Evolutionary conservation across 1,140 invertebrate genomes (phyloP).

Genomic region (Drosophila setifemur): DNA sequence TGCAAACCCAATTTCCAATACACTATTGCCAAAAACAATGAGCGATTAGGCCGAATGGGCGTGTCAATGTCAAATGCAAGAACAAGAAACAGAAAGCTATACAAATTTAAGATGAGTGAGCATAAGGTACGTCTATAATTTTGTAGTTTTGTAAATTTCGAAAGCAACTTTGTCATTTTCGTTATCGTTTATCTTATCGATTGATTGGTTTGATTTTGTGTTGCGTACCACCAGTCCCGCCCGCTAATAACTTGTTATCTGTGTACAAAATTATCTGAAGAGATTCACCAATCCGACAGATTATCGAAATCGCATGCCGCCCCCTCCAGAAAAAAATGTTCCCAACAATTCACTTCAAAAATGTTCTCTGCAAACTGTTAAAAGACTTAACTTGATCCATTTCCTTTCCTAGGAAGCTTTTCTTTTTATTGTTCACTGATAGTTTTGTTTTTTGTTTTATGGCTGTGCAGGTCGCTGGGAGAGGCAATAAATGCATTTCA

Average conservation of each 20-base stretch:
- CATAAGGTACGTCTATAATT: constrained; percentile 80
- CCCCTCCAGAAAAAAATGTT: background rate
- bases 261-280: constrained; percentile 8
- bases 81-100: constrained; percentile 73
- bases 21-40: constrained; percentile 25
- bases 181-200: constrained; percentile 53
- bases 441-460: background rate
- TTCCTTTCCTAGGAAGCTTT: background rate
- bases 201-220: constrained; percentile 41
- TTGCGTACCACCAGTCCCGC: constrained; percentile 8
- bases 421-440: background rate
- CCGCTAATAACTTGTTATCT: constrained; percentile 27
- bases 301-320: constrained; percentile 27
- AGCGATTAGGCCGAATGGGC: constrained; percentile 47
- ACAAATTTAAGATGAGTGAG: constrained; percentile 80
- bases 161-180: constrained; percentile 42
- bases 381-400: background rate
- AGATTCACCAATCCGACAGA: constrained; percentile 20
- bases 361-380: constrained; percentile 3
- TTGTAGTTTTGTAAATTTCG: constrained; percentile 51
- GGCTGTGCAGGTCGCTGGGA: background rate
- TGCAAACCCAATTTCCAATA: constrained; percentile 33
- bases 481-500: background rate
- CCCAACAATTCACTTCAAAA: background rate
- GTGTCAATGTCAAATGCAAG: constrained; percentile 54